Percentiles rank a stretch among this genome's conserved stretches.
Conservation (phyloP, 2,888 invertebrate species). For the Sepioteuthis lessoniana region DNA sequence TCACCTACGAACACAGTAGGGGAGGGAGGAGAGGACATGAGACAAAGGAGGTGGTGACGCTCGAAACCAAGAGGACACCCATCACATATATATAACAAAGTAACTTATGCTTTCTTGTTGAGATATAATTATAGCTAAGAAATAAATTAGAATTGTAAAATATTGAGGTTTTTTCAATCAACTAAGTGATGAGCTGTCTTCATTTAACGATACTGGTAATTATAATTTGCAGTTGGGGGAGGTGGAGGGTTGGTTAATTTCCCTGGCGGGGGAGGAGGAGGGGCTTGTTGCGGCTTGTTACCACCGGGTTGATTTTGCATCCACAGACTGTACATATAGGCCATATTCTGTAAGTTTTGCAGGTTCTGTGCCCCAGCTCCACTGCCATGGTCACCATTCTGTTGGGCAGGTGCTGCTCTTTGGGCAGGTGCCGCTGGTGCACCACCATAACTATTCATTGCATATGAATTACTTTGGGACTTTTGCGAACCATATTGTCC, state of each 20-base stretch:
- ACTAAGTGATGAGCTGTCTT: conserved; percentile 40
- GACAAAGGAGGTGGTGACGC: too few relatives aligned
- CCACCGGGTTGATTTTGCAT: conserved; percentile 53
- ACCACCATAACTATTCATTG: conserved; percentile 39
- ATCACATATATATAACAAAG: too few relatives aligned
- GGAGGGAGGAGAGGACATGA: too few relatives aligned
- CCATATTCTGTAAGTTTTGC: conserved; percentile 56
- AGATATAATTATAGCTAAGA: too few relatives aligned
- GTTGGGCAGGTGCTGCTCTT: conserved; percentile 46
- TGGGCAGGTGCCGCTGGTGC: background rate
- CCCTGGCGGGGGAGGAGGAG: conserved; percentile 50
- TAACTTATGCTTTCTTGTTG: too few relatives aligned
- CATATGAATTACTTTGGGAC: conserved; percentile 34
- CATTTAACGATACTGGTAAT: conserved; percentile 48
- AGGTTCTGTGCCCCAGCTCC: conserved; percentile 45
- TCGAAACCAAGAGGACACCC: too few relatives aligned
- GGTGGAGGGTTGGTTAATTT: conserved; percentile 52
- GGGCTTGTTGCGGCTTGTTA: conserved; percentile 53
- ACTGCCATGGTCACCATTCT: conserved; percentile 39
- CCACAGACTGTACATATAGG: conserved; percentile 61
- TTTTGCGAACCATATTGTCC: conserved; percentile 42
- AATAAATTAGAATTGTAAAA: too few relatives aligned
- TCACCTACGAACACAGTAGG: too few relatives aligned
- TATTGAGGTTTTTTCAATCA: too few relatives aligned
- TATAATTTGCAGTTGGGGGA: conserved; percentile 51